Base-by-base conservation (phyloP, 1,140 invertebrate species). In the Aleiodes sp. region DNA sequence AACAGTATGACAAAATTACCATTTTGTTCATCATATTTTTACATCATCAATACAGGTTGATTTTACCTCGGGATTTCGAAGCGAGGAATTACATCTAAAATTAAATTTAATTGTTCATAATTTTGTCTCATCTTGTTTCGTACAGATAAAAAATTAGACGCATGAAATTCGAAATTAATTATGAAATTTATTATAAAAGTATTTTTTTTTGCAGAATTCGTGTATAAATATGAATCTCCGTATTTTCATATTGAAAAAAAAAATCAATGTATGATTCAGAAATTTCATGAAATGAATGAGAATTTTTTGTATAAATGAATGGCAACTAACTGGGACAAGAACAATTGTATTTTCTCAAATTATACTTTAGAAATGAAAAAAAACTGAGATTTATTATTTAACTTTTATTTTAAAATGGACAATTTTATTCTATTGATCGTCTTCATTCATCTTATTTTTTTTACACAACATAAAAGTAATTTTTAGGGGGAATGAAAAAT, bases 181-280 rank as follows among this genome's bases (percentile, higher is more conserved):
- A n/a, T n/a, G n/a, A n/a, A n/a, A n/a, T n/a, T n/a, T n/a, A n/a
- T n/a, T n/a, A n/a, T n/a, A n/a, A 52, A 52, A 52, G 46, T 52
- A 52, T 24, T 52, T 52, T 52, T 24, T 52, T 52, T 21, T 16
- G n/a, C 46, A 52, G 46, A 43, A 52, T 52, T 52, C 26, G 46
- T 52, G 46, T 52, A 52, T 52, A 52, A 52, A 52, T 52, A 24
- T 52, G 46, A 52, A 52, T 52, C 46, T 52, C 21, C 6, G 46
- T 24, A 24, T 52, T 52, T 52, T 52, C 19, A 43, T 16, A 43
- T 43, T n/a, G 7, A 43, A 43, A 16, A 43, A 43, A 43, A 16
- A 4, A 16, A 43, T 16, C 14, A 16, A 43, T 43, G 21, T 52
- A 26, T 24, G 19, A 8, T 52, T 52, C 21, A n/a, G n/a, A n/a